These are phyloP conservation scores for Pristionchus maxplancki DNA, from an alignment of 2,888 invertebrate genomes.

Conservation along the genomic window DNA sequence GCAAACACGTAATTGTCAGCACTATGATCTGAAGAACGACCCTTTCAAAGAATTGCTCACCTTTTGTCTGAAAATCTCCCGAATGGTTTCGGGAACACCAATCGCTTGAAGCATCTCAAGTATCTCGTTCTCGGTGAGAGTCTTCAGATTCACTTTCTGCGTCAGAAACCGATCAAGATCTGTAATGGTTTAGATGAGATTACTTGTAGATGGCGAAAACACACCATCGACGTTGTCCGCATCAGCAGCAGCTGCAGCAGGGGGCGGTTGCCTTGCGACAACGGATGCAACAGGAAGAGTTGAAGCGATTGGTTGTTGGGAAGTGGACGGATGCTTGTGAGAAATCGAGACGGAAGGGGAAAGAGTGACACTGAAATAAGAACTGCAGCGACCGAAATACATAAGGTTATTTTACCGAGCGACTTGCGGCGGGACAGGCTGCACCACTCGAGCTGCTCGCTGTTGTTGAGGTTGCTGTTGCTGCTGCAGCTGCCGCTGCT, in stretches of 20 bases:
- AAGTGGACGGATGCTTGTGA: not conserved
- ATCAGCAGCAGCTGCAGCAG: not conserved
- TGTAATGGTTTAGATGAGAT: not conserved
- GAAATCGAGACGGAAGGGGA: not conserved
- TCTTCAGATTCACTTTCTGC: not conserved
- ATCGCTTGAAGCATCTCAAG: not conserved
- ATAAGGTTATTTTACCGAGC: too few species aligned
- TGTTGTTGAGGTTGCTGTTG: not conserved
- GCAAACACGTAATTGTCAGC: too few species aligned
- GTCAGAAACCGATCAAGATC: conserved; percentile 9
- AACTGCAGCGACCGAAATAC: too few species aligned
- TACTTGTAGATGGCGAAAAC: not conserved
- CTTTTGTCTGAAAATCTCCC: conserved; percentile 11
- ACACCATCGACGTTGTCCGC: not conserved
- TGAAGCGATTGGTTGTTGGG: too few species aligned
- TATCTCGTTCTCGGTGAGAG: conserved; percentile 6
- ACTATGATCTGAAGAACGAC: too few species aligned
- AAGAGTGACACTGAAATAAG: not conserved
- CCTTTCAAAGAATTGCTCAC: not conserved
- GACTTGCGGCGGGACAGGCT: not conserved
- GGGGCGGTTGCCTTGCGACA: not conserved
- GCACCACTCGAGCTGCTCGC: not conserved
- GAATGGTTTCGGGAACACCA: not conserved
- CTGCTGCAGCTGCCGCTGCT: not conserved
- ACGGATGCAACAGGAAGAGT: not conserved